phyloP scores from a whole-genome alignment of 2,113 vertebrate species.

The Macquaria ambigua region DNA sequence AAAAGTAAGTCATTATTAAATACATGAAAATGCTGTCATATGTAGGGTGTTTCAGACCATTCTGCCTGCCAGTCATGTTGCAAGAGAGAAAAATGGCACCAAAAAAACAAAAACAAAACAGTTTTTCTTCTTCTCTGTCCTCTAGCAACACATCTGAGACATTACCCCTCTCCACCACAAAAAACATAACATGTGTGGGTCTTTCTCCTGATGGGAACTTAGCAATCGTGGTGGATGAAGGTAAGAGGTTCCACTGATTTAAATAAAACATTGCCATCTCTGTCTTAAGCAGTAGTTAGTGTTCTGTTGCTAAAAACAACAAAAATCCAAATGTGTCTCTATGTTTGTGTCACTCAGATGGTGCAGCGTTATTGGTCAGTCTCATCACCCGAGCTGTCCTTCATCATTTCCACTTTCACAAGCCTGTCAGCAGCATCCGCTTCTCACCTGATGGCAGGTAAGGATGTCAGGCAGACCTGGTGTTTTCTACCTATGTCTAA shows the following conservation, averaged over 20 bases:
- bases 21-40: too few relatives aligned
- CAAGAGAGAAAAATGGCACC: background rate
- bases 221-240: conserved; percentile 94
- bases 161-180: conserved; percentile 87
- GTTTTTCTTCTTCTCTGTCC: background rate
- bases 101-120: background rate
- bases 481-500: too few relatives aligned
- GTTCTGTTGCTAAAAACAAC: background rate
- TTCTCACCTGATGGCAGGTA: conserved; percentile 98
- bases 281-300: background rate
- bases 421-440: conserved; percentile 90
- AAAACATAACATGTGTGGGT: conserved; percentile 92
- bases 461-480: background rate
- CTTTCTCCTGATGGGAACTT: conserved; percentile 92
- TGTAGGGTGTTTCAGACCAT: background rate
- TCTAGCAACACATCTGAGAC: conserved; percentile 95
- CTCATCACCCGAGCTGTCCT: conserved; percentile 89
- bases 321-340: background rate
- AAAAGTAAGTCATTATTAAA: conserved; percentile 85
- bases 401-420: conserved; percentile 94
- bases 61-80: background rate
- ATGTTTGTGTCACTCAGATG: conserved; percentile 83
- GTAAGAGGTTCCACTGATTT: conserved; percentile 66
- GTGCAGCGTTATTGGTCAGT: conserved; percentile 91
- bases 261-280: too few relatives aligned